Base-by-base conservation (phyloP, 2,113 vertebrate species). In the Labeo rohita region DNA sequence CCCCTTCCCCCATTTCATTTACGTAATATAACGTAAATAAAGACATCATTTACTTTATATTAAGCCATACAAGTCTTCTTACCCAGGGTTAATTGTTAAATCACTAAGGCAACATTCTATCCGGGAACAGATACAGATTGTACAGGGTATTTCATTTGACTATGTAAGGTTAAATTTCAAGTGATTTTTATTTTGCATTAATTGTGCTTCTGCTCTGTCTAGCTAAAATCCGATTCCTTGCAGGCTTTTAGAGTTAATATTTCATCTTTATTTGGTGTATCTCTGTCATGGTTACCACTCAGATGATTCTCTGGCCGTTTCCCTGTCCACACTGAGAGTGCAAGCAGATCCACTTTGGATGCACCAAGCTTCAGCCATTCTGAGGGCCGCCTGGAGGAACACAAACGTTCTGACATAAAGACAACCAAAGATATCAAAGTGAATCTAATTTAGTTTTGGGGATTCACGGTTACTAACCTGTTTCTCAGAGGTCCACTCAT, bases 341-440 rank as follows among this genome's bases (percentile, higher is more conserved):
- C 96, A 91, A 99, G 89, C 13, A 95, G 92, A 86, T 97, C 97
- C 83, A 98, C 94, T 61, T 97, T 91, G 0, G 96, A 96, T 90
- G 93, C 95, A 92, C 98, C 96, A 92, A 99, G 91, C 86, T 95
- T 95, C 70, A 99, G 94, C 98, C 98, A 98, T 76, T 96, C 94
- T 0, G 98, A 99, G 0, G 98, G 98, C 50, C 96, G 90, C 89
- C 95, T 97, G 91, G 11, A 66, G 66, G 13, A 65, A 80, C 36
- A 86, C 8, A 61, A 52, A 74, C 47, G 65, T 56, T 54, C 2
- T 34, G 45, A 61, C 11, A 66, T 23, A 9, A 78, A 45, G 1
- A 34, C 16, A 82, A 59, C 52, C 49, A 11, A 9, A 10, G 13
- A 8, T 28, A 49, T 66, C 61, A 78, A 39, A 43, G 39, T 23